phyloP scores from a whole-genome alignment of 2,797 vertebrate species.

The Acipenser oxyrinchus region DNA sequence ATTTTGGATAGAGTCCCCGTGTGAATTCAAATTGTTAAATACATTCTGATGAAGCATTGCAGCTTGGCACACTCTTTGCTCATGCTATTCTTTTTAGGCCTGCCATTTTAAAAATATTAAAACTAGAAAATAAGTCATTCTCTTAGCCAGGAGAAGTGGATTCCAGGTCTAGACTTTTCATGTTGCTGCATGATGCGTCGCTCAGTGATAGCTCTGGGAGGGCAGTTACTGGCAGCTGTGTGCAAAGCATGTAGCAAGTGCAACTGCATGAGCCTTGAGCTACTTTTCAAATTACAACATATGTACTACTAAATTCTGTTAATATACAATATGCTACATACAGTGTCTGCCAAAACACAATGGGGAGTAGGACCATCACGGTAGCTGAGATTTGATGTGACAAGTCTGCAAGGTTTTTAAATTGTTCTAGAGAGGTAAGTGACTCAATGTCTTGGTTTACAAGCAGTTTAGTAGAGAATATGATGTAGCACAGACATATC shows the following conservation, averaged over 20 bases:
- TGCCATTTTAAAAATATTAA: neutral
- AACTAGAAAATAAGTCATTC: slow-evolving; percentile 5
- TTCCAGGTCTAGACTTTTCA: neutral
- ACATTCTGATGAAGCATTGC: neutral
- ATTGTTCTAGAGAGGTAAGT: too few relatives aligned
- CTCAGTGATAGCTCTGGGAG: neutral
- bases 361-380: too few relatives aligned
- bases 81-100: neutral
- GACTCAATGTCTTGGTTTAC: too few relatives aligned
- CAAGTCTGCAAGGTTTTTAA: too few relatives aligned
- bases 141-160: slow-evolving; percentile 1
- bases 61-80: neutral
- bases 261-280: too few relatives aligned
- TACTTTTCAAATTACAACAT: too few relatives aligned
- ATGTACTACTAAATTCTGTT: too few relatives aligned
- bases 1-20: neutral
- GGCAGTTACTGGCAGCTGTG: neutral
- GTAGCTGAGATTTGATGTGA: too few relatives aligned
- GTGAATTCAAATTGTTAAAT: neutral
- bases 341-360: too few relatives aligned
- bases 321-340: too few relatives aligned
- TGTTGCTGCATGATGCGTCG: slow-evolving; percentile 2
- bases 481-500: too few relatives aligned
- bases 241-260: neutral
- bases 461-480: too few relatives aligned